These are phyloP conservation scores for Silvanus unidentatus DNA, from an alignment of 2,888 invertebrate genomes.

Conservation along the genomic window DNA sequence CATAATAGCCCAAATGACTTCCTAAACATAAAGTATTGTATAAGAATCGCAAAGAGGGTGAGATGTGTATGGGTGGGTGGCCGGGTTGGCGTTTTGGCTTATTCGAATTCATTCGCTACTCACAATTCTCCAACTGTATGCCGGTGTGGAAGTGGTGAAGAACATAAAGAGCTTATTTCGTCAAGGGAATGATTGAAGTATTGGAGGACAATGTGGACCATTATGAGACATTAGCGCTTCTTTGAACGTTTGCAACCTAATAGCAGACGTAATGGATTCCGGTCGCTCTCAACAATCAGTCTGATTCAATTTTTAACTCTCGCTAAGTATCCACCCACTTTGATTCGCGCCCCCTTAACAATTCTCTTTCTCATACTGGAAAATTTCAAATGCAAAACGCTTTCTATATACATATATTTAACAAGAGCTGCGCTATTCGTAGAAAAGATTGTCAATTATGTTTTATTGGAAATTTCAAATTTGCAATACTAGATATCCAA, in stretches of 20 bases:
- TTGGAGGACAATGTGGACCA: conserved; percentile 42
- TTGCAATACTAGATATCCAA: no score
- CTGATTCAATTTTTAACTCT: conserved; percentile 43
- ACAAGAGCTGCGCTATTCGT: background rate
- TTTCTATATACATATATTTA: background rate
- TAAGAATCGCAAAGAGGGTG: no score
- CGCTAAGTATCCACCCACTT: conserved; percentile 28
- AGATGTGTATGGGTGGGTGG: no score
- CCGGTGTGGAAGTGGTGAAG: conserved; percentile 19
- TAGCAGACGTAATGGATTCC: conserved; percentile 41
- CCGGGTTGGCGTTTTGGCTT: no score
- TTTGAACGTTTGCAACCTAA: conserved; percentile 44
- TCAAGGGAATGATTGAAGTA: conserved; percentile 41
- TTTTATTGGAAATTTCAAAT: no score
- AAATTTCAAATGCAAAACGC: no score
- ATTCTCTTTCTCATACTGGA: no score
- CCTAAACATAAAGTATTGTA: no score
- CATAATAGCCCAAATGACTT: no score
- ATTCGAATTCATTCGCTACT: no score
- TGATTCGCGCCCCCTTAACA: conserved; percentile 2
- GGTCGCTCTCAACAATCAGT: conserved; percentile 43
- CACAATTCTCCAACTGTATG: no score
- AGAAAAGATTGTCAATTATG: conserved; percentile 1
- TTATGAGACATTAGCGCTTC: conserved; percentile 44
- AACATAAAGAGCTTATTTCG: conserved; percentile 40